These are phyloP conservation scores for Dasypogon diadema DNA, from an alignment of 2,888 invertebrate genomes.

Conservation along the genomic window DNA sequence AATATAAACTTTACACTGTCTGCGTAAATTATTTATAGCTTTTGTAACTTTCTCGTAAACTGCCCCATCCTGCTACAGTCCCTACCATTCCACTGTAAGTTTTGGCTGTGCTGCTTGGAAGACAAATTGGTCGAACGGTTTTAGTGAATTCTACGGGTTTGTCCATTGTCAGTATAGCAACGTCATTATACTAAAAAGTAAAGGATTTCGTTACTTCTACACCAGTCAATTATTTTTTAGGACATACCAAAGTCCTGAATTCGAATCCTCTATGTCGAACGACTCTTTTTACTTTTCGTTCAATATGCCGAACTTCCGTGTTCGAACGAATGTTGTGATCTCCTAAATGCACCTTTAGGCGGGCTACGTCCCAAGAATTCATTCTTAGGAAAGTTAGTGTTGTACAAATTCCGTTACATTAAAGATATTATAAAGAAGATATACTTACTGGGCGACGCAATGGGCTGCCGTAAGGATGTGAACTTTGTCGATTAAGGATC, in stretches of 20 bases:
- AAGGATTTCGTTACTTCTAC: neutral
- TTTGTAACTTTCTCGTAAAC: conserved; percentile 82
- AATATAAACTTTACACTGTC: conserved; percentile 51
- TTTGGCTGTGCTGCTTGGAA: conserved; percentile 72
- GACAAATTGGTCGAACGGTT: conserved; percentile 82
- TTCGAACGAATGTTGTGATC: conserved; percentile 85
- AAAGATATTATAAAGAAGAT: neutral
- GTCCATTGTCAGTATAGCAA: conserved; percentile 83
- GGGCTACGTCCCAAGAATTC: conserved; percentile 89
- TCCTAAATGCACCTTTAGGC: conserved; percentile 83
- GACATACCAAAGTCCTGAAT: conserved; percentile 80
- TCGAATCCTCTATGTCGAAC: conserved; percentile 89
- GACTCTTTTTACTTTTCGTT: conserved; percentile 83
- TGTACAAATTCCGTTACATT: neutral
- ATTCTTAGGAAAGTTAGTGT: conserved; percentile 72
- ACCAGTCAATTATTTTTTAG: neutral
- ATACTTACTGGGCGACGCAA: conserved; percentile 86
- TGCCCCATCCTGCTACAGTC: conserved; percentile 92
- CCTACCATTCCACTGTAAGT: conserved; percentile 79
- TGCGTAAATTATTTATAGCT: too few species aligned
- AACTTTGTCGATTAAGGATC: conserved; percentile 82
- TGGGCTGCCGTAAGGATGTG: conserved; percentile 89
- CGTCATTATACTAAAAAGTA: conserved; percentile 79
- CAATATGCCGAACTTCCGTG: conserved; percentile 80
- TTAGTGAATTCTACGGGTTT: conserved; percentile 80